These are phyloP conservation scores for Ornithorhynchus anatinus DNA, from an alignment of 2,113 vertebrate genomes.

Conservation along the genomic window DNA sequence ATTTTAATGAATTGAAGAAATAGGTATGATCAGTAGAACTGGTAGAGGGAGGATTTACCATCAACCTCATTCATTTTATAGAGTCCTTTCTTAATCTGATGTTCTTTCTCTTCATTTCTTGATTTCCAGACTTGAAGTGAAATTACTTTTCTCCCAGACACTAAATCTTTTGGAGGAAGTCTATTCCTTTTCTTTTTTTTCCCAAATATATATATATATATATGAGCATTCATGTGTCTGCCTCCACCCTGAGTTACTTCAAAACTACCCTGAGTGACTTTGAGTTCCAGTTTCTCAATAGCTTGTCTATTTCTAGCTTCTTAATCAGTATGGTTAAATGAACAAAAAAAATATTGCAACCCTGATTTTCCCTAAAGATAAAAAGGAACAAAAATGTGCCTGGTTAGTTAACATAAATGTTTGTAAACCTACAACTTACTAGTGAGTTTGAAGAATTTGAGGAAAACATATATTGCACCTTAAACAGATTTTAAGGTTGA, in stretches of 20 bases:
- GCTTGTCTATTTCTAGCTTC: background rate
- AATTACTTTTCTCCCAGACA: no score
- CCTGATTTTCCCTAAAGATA: background rate
- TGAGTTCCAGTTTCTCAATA: background rate
- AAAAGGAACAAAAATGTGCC: background rate
- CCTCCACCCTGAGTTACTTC: background rate
- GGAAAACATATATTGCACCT: constrained; percentile 3
- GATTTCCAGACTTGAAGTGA: no score
- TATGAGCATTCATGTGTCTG: background rate
- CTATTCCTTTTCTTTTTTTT: background rate
- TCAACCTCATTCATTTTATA: no score
- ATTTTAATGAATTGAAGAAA: no score
- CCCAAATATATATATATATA: background rate
- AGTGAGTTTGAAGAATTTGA: background rate
- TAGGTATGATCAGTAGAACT: constrained; percentile 47
- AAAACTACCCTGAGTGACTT: background rate
- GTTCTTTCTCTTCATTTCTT: no score
- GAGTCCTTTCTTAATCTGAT: no score
- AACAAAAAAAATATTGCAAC: background rate
- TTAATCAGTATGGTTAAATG: no score
- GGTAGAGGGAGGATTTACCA: constrained; percentile 57
- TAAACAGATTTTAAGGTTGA: background rate
- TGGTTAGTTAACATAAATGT: background rate
- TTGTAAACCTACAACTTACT: constrained; percentile 5
- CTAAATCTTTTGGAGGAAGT: no score